Conservation (phyloP, 1,140 invertebrate species). For the Tetragonula clypearis region DNA sequence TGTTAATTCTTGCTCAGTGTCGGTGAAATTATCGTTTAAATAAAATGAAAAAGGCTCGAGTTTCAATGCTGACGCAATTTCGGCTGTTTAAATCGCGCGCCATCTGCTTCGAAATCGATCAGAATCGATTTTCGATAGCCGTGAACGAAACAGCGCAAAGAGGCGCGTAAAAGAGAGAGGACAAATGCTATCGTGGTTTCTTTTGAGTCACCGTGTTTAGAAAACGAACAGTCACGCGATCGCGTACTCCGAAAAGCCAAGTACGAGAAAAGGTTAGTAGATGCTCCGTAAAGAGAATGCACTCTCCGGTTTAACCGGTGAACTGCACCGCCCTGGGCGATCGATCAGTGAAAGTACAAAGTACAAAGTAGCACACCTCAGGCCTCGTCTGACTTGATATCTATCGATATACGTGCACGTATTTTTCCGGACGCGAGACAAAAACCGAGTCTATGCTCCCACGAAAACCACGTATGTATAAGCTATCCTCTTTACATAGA, state of each 20-base stretch:
- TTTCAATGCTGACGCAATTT: neutral
- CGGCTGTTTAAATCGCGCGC: neutral
- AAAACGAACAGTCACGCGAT: neutral
- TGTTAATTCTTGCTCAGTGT: neutral
- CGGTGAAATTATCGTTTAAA: neutral
- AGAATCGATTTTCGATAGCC: neutral
- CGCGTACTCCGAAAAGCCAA: constrained; percentile 27
- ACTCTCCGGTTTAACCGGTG: constrained; percentile 40
- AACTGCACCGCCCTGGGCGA: constrained; percentile 40
- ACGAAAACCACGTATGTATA: constrained; percentile 15
- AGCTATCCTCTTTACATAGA: constrained; percentile 26
- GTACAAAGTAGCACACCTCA: constrained; percentile 41
- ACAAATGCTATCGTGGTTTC: neutral
- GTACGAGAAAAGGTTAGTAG: constrained; percentile 56
- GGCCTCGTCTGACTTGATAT: constrained; percentile 32
- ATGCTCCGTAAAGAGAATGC: constrained; percentile 52
- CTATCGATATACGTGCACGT: neutral
- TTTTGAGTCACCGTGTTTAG: neutral
- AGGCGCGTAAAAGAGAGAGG: neutral
- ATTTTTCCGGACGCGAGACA: constrained; percentile 11
- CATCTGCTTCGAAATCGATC: constrained; percentile 22
- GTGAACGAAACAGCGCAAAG: neutral
- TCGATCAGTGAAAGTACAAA: constrained; percentile 64
- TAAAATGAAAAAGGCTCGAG: neutral
- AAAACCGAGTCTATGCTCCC: constrained; percentile 14